phyloP scores from a whole-genome alignment of 2,113 vertebrate genomes.

The Phylloscopus trochilus region DNA sequence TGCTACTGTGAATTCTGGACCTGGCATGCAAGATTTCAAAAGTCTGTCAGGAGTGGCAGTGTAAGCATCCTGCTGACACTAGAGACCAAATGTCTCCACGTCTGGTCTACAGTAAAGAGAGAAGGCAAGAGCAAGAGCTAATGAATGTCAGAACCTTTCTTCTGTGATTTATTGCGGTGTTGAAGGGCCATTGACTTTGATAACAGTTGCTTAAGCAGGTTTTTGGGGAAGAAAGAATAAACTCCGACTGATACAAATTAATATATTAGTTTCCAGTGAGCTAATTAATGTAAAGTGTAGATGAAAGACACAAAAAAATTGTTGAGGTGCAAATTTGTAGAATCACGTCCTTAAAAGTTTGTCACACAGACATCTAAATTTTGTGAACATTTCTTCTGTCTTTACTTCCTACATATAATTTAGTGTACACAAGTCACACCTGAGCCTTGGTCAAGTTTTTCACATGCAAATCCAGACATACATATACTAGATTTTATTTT shows the following conservation, averaged over 20 bases:
- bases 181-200: slow-evolving; percentile 44
- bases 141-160: slow-evolving; percentile 1
- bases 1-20: slow-evolving; percentile 27
- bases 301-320: not conserved
- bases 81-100: not conserved
- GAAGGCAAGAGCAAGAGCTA: not conserved
- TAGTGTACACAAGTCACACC: not conserved
- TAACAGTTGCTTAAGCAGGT: slow-evolving; percentile 28
- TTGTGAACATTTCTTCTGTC: not conserved
- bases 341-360: not conserved
- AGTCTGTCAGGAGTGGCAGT: not conserved
- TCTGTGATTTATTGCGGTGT: slow-evolving; percentile 32
- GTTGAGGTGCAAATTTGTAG: not conserved
- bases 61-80: not conserved
- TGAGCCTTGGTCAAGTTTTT: not conserved
- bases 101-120: slow-evolving; percentile 22
- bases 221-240: not conserved
- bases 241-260: slow-evolving; percentile 25
- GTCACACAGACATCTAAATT: not conserved
- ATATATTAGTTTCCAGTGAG: not conserved
- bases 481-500: not conserved
- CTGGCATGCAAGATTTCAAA: not conserved
- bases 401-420: not conserved
- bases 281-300: slow-evolving; percentile 32
- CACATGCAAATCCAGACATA: not conserved